These are phyloP conservation scores for Syrista parreyssii DNA, from an alignment of 2,888 invertebrate species.

Conservation along the genomic window DNA sequence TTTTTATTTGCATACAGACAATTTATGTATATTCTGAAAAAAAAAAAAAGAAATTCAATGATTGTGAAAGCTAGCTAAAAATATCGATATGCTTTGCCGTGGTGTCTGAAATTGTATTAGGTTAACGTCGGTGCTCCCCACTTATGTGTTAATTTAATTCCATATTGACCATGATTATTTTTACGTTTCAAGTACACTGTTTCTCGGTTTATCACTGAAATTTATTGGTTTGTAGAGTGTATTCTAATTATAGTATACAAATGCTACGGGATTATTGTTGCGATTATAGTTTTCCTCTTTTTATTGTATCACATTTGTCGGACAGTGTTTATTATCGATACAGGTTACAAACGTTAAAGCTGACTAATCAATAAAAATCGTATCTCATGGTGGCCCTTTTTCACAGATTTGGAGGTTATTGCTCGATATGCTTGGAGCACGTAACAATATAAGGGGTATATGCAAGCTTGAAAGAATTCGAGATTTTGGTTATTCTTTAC, in stretches of 20 bases:
- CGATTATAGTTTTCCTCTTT: background rate
- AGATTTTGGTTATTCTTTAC: background rate
- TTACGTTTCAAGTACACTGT: background rate
- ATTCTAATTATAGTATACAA: background rate
- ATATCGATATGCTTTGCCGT: background rate
- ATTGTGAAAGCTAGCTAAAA: background rate
- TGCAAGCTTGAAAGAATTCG: background rate
- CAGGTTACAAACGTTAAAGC: background rate
- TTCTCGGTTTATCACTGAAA: background rate
- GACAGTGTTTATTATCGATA: background rate
- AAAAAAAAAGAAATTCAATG: background rate
- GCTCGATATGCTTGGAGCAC: background rate
- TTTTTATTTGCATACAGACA: background rate
- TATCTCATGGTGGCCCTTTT: background rate
- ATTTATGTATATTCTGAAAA: background rate
- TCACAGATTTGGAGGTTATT: conserved; percentile 1
- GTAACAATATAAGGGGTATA: background rate
- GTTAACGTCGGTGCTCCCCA: background rate
- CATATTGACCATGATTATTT: background rate
- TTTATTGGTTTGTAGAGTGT: background rate
- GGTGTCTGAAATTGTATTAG: background rate
- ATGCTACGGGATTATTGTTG: background rate
- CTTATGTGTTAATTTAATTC: background rate
- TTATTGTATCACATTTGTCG: background rate
- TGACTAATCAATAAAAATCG: conserved; percentile 2